phyloP scores from a whole-genome alignment of 2,797 vertebrate genomes.

The Acanthurus tractus region DNA sequence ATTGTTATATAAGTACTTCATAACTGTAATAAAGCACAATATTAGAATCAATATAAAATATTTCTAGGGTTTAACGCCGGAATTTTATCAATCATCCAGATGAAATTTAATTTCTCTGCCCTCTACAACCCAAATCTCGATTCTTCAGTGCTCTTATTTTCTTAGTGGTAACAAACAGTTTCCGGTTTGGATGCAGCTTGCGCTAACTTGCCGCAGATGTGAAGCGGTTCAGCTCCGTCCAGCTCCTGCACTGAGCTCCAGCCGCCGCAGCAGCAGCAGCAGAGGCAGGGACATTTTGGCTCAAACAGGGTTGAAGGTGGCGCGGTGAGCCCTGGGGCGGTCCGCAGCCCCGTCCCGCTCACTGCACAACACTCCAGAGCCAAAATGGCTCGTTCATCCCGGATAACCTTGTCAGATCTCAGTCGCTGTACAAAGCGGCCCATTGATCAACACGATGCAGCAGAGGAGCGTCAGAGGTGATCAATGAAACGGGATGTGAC shows the following conservation, averaged over 20 bases:
- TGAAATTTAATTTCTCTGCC: not conserved
- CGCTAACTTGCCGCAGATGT: slow-evolving; percentile 11
- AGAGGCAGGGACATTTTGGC: slow-evolving; percentile 77
- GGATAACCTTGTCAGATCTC: slow-evolving; percentile 72
- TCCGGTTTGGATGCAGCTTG: slow-evolving; percentile 26
- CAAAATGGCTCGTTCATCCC: slow-evolving; percentile 72
- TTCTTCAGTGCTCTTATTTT: slow-evolving; percentile 47
- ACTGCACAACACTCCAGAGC: slow-evolving; percentile 46
- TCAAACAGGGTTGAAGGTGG: slow-evolving; percentile 48
- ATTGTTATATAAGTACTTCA: not conserved
- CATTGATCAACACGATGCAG: slow-evolving; percentile 63
- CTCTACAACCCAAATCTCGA: not conserved
- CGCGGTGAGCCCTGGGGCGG: slow-evolving; percentile 50
- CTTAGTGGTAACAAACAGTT: fast-evolving
- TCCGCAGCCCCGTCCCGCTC: slow-evolving; percentile 44
- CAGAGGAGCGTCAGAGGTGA: slow-evolving; percentile 47
- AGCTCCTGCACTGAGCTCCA: slow-evolving; percentile 42
- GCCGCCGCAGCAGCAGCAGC: slow-evolving; percentile 52
- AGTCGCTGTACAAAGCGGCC: slow-evolving; percentile 6
- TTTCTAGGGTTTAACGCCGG: no score
- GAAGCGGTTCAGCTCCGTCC: slow-evolving; percentile 13
- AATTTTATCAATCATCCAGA: not conserved
- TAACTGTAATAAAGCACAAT: not conserved
- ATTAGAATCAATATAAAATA: not conserved
- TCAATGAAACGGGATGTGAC: slow-evolving; percentile 54